A percentile compares a stretch with the other conserved stretches of the same genome.
Conservation (phyloP, 2,797 vertebrate species). For the Sternotherus odoratus region DNA sequence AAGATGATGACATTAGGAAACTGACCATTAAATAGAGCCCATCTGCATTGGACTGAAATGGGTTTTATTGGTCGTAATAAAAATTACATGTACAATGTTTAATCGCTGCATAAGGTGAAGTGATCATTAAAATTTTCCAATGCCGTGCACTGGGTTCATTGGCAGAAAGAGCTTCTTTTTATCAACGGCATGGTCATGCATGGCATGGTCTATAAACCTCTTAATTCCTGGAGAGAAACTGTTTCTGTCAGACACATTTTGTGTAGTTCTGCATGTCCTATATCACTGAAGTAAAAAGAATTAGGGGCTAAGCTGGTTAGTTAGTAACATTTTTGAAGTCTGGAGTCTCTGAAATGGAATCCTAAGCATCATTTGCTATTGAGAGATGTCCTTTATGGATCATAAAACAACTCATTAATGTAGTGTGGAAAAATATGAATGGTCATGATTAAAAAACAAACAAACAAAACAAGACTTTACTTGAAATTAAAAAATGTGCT, state of each 20-base stretch:
- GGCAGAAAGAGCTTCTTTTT: not conserved
- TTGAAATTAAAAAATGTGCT: not conserved
- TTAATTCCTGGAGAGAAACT: slow-evolving; percentile 30
- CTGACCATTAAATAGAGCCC: slow-evolving; percentile 52
- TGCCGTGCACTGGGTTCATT: not conserved
- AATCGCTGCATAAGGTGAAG: slow-evolving; percentile 20
- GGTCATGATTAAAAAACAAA: not conserved
- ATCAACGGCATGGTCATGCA: not conserved
- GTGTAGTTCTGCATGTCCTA: not conserved
- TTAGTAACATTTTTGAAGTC: not conserved
- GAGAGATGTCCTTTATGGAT: not conserved
- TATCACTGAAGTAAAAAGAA: slow-evolving; percentile 27
- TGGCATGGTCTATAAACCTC: slow-evolving; percentile 8
- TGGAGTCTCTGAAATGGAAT: not conserved
- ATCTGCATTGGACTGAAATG: slow-evolving; percentile 23
- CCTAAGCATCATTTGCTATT: not conserved
- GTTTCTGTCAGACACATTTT: slow-evolving; percentile 10
- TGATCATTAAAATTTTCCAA: not conserved
- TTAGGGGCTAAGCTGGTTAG: not conserved
- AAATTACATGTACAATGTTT: slow-evolving; percentile 20
- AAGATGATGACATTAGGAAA: slow-evolving; percentile 40
- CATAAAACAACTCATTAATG: not conserved
- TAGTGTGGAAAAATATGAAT: not conserved
- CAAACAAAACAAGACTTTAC: not conserved
- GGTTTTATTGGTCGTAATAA: slow-evolving; percentile 55